A percentile compares a stretch with the other conserved stretches of the same genome.
Evolutionary conservation across 2,888 invertebrate species (phyloP).

Genomic region (Hetaerina titia): DNA sequence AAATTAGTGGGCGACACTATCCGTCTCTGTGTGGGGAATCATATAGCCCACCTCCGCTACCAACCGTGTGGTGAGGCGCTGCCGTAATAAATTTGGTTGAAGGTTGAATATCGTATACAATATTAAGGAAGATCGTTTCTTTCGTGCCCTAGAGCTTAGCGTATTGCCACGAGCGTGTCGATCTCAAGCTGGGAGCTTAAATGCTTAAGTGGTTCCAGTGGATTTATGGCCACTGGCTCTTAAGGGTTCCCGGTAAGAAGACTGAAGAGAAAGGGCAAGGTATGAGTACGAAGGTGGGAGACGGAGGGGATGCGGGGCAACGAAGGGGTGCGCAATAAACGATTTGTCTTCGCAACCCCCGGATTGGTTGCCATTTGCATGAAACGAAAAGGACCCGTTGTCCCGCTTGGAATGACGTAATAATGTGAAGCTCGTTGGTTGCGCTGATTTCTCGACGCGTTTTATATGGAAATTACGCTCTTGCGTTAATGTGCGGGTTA

Average conservation of each 20-base stretch:
- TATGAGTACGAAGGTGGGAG: not conserved
- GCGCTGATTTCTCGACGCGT: conserved; percentile 45
- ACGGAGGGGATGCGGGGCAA: not conserved
- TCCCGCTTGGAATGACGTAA: conserved; percentile 44
- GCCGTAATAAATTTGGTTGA: not conserved
- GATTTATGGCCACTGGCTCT: not conserved
- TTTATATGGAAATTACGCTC: conserved; percentile 58
- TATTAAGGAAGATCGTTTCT: not conserved
- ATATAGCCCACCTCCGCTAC: not conserved
- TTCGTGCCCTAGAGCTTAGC: not conserved
- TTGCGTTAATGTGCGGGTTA: conserved; percentile 35
- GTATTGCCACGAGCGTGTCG: not conserved
- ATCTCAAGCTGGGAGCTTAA: conserved; percentile 34
- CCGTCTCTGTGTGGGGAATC: not conserved
- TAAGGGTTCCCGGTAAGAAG: not conserved
- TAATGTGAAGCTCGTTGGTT: conserved; percentile 32
- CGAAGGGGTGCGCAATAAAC: conserved; percentile 41
- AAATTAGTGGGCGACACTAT: not conserved
- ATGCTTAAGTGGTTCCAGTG: not conserved
- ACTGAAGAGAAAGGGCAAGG: not conserved
- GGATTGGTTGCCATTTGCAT: conserved; percentile 58
- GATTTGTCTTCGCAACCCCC: conserved; percentile 52
- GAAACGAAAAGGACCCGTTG: conserved; percentile 14
- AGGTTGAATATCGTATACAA: not conserved
- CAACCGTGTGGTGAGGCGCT: not conserved